Evolutionary conservation across 2,113 vertebrate genomes (phyloP).

Genomic region (Circaetus gallicus): DNA sequence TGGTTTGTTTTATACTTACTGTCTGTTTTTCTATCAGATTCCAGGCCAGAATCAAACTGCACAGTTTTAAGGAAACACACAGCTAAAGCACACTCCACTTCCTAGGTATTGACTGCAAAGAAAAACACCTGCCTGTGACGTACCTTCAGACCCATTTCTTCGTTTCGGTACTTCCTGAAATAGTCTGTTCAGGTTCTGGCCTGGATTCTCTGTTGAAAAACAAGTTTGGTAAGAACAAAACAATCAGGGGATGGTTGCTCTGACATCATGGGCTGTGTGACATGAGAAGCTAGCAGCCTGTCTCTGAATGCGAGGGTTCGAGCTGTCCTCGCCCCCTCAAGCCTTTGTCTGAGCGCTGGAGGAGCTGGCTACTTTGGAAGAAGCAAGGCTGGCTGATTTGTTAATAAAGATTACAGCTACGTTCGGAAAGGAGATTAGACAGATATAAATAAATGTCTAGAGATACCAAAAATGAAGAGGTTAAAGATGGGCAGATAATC

Average conservation of each 20-base stretch:
- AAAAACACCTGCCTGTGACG: constrained; percentile 92
- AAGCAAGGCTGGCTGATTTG: constrained; percentile 67
- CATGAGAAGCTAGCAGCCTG: constrained; percentile 67
- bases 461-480: constrained; percentile 48
- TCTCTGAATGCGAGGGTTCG: constrained; percentile 2
- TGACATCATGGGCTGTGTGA: constrained; percentile 72
- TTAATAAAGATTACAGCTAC: constrained; percentile 64
- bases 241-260: constrained; percentile 79
- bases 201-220: constrained; percentile 99
- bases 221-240: constrained; percentile 92
- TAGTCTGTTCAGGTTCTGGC: constrained; percentile 98
- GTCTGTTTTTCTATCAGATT: constrained; percentile 86
- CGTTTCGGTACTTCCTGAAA: constrained; percentile 98
- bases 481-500: constrained; percentile 57
- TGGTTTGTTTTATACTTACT: constrained; percentile 86
- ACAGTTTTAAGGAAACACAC: constrained; percentile 75
- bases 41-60: constrained; percentile 88
- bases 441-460: constrained; percentile 47
- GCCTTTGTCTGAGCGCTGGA: neutral
- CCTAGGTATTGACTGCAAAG: constrained; percentile 83
- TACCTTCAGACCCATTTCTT: constrained; percentile 95
- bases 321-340: constrained; percentile 2
- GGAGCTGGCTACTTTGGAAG: constrained; percentile 53
- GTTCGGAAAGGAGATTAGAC: constrained; percentile 52
- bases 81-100: constrained; percentile 78